A percentile compares a stretch with the other conserved stretches of the same genome.
These are phyloP conservation scores for Bos taurus DNA, from an alignment of 2,113 vertebrate genomes.

Conservation along the genomic window DNA sequence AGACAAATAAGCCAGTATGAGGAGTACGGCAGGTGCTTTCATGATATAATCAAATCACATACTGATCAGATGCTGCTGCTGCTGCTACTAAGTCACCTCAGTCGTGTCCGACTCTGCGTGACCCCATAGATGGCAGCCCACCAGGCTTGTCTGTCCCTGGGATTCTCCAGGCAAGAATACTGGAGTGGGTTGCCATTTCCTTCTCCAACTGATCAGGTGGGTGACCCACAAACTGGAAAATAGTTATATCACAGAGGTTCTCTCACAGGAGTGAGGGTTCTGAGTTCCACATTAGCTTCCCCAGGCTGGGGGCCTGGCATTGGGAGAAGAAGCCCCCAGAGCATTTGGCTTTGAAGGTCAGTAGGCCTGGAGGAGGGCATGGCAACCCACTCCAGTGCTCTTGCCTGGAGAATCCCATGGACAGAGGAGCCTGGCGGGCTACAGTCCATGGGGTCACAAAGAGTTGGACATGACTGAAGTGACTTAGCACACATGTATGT, in stretches of 20 bases:
- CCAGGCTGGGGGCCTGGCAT: background rate
- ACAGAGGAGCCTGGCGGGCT: background rate
- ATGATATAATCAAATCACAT: background rate
- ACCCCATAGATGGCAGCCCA: background rate
- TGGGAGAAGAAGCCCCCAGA: background rate
- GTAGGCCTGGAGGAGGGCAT: background rate
- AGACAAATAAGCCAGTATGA: background rate
- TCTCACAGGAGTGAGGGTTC: background rate
- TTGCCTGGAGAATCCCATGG: background rate
- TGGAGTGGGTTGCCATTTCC: background rate
- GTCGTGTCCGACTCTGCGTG: fast-evolving
- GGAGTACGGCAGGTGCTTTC: background rate
- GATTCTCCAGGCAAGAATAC: background rate
- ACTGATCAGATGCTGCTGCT: background rate
- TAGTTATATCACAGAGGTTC: background rate
- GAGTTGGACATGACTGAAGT: background rate
- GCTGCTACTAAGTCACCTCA: background rate
- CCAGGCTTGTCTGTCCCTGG: background rate
- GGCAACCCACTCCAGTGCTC: background rate
- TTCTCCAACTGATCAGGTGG: background rate
- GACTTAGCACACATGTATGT: background rate
- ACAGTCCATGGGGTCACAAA: background rate
- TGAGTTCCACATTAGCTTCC: background rate
- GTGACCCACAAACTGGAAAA: background rate
- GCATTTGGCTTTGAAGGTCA: background rate